phyloP scores from a whole-genome alignment of 1,140 invertebrate species.

The Sarcophaga peregrina region DNA sequence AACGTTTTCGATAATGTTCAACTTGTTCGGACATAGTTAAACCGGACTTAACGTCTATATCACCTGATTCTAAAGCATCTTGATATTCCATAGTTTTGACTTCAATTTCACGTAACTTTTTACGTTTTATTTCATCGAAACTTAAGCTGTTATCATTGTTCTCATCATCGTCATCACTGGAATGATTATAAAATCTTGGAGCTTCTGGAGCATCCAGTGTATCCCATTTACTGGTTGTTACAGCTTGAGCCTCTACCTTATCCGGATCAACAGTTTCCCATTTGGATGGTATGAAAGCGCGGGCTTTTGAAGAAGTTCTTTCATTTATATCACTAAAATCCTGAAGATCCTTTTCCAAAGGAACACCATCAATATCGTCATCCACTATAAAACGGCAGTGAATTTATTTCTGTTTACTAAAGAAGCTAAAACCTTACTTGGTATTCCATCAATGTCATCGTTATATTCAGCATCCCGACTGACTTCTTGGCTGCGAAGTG shows the following conservation, averaged over 20 bases:
- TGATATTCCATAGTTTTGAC: constrained; percentile 95
- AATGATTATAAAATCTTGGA: constrained; percentile 56
- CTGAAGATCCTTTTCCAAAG: constrained; percentile 70
- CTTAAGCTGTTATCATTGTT: constrained; percentile 60
- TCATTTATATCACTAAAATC: constrained; percentile 23
- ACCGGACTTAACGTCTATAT: constrained; percentile 79
- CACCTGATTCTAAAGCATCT: constrained; percentile 92
- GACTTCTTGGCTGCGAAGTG: constrained; percentile 44
- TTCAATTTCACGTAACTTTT: constrained; percentile 91
- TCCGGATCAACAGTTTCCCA: constrained; percentile 96
- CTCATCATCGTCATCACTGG: constrained; percentile 51
- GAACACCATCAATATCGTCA: constrained; percentile 86
- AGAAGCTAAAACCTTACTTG: constrained; percentile 69
- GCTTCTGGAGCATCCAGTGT: constrained; percentile 66
- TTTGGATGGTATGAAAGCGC: constrained; percentile 86
- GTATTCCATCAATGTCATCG: constrained; percentile 81
- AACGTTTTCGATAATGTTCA: constrained; percentile 90
- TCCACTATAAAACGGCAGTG: constrained; percentile 72
- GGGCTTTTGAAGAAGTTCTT: constrained; percentile 57
- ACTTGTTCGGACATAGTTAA: constrained; percentile 87
- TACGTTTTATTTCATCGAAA: constrained; percentile 79
- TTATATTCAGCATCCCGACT: constrained; percentile 67
- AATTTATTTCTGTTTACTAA: neutral
- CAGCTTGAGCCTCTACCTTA: constrained; percentile 81
- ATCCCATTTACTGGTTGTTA: constrained; percentile 92